Evolutionary conservation across 2,797 vertebrate genomes (phyloP).

Genomic region (Dipus sagitta): DNA sequence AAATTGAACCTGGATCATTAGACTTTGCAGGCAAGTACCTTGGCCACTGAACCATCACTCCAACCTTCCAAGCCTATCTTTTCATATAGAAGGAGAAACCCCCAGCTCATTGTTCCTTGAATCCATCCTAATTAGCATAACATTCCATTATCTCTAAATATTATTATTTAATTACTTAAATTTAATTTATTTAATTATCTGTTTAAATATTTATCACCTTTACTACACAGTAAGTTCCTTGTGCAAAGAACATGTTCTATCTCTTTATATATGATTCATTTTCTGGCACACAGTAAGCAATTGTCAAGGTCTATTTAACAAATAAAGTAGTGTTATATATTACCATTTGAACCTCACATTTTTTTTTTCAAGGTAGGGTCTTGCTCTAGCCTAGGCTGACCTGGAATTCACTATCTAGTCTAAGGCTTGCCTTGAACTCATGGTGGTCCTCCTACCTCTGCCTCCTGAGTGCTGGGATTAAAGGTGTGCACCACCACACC

Average conservation of each 20-base stretch:
- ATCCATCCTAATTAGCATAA: not conserved
- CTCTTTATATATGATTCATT: not conserved
- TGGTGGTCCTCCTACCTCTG: too few relatives aligned
- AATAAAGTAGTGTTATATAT: not conserved
- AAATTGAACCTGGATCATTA: too few relatives aligned
- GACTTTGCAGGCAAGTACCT: too few relatives aligned
- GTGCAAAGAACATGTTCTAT: not conserved
- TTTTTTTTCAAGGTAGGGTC: too few relatives aligned
- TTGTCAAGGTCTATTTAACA: not conserved
- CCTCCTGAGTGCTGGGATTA: too few relatives aligned
- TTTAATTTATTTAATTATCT: too few relatives aligned
- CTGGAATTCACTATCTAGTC: too few relatives aligned
- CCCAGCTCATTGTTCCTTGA: not conserved
- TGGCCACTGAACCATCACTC: too few relatives aligned
- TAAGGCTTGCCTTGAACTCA: too few relatives aligned
- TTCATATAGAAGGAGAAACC: not conserved
- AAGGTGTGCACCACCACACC: too few relatives aligned
- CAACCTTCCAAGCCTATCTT: too few relatives aligned
- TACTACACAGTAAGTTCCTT: not conserved
- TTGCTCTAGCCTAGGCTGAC: too few relatives aligned
- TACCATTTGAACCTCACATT: not conserved
- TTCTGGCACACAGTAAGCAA: not conserved
- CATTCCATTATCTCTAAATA: not conserved
- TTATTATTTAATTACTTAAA: not conserved
- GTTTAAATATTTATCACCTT: not conserved